Percentiles rank a stretch among this genome's conserved stretches.
Conservation (phyloP, 1,140 invertebrate genomes). For the Manduca sexta region DNA sequence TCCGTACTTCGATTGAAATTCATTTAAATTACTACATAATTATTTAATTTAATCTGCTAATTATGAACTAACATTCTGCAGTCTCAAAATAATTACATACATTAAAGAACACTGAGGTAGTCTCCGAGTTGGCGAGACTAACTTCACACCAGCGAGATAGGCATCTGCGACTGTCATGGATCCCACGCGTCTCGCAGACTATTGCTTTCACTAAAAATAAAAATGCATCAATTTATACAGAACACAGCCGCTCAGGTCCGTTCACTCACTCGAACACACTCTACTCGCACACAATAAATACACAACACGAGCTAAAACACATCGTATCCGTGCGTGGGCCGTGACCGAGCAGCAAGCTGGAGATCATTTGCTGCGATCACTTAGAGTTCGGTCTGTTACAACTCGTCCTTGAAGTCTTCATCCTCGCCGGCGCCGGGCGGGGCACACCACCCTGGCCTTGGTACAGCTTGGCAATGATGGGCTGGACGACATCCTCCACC, state of each 20-base stretch:
- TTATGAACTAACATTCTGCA: slow-evolving; percentile 70
- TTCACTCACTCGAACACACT: slow-evolving; percentile 24
- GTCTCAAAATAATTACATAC: slow-evolving; percentile 67
- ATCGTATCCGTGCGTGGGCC: slow-evolving; percentile 32
- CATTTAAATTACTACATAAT: slow-evolving; percentile 59
- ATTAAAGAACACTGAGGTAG: slow-evolving; percentile 60
- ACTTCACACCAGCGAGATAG: slow-evolving; percentile 18
- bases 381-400: slow-evolving; percentile 77
- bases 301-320: slow-evolving; percentile 54
- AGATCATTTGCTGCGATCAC: slow-evolving; percentile 60
- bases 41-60: slow-evolving; percentile 52
- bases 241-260: slow-evolving; percentile 18
- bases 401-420: slow-evolving; percentile 90
- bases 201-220: slow-evolving; percentile 50
- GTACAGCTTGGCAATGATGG: slow-evolving; percentile 98
- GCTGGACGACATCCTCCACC: slow-evolving; percentile 95
- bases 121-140: slow-evolving; percentile 47
- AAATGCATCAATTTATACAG: slow-evolving; percentile 57
- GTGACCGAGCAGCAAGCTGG: slow-evolving; percentile 23
- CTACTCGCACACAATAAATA: slow-evolving; percentile 55
- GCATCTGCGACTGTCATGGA: slow-evolving; percentile 28
- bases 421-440: slow-evolving; percentile 80
- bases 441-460: slow-evolving; percentile 87
- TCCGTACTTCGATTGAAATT: slow-evolving; percentile 50
- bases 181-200: slow-evolving; percentile 24